Conservation (phyloP, 2,113 vertebrate genomes). For the Sylvietta virens region DNA sequence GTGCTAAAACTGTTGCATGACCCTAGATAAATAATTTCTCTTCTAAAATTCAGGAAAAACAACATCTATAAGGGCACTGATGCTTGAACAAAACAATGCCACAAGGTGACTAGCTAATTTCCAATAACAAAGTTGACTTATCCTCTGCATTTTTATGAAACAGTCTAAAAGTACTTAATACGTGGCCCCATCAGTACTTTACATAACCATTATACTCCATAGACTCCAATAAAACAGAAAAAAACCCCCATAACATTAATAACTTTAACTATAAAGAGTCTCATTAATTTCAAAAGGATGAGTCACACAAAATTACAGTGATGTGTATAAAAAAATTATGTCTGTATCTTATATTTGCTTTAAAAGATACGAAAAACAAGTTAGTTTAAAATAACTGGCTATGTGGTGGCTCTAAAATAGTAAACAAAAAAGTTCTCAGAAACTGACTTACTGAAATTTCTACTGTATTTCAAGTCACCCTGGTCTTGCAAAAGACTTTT, state of each 20-base stretch:
- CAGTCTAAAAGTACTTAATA: not conserved
- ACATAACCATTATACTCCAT: not conserved
- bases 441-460: not conserved
- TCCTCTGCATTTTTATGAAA: not conserved
- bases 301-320: not conserved
- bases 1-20: not conserved
- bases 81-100: not conserved
- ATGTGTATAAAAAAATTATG: not conserved
- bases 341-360: not conserved
- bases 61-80: not conserved
- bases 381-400: not conserved
- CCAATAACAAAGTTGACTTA: not conserved
- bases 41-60: not conserved
- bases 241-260: rapidly evolving
- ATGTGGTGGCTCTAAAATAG: not conserved
- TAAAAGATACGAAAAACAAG: not conserved
- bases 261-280: not conserved
- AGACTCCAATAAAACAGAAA: not conserved
- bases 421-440: not conserved
- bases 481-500: not conserved
- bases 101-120: not conserved
- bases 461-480: not conserved
- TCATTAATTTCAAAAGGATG: not conserved
- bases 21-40: not conserved
- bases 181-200: not conserved